These are phyloP conservation scores for Poeciliopsis infans DNA, from an alignment of 2,797 vertebrate species.

Conservation along the genomic window DNA sequence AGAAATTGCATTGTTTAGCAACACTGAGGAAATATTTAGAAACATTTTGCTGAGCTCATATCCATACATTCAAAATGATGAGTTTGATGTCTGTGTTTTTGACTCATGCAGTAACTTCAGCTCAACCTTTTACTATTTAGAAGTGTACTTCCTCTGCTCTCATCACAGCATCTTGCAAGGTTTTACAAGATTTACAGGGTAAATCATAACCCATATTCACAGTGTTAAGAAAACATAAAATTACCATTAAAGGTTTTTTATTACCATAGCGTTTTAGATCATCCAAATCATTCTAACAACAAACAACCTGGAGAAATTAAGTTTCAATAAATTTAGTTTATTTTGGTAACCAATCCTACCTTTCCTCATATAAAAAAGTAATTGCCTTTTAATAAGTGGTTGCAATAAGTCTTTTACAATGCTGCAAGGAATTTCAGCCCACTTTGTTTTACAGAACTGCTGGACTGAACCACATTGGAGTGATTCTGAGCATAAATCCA, in stretches of 20 bases:
- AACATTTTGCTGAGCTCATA: background rate
- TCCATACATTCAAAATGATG: background rate
- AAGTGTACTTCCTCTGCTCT: background rate
- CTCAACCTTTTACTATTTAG: background rate
- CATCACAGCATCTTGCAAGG: background rate
- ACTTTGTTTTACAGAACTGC: background rate
- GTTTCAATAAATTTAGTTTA: background rate
- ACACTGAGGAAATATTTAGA: background rate
- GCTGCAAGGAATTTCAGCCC: background rate
- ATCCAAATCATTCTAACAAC: background rate
- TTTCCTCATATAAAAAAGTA: background rate
- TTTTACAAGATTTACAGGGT: background rate
- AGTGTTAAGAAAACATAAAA: background rate
- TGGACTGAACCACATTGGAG: background rate
- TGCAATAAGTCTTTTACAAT: background rate
- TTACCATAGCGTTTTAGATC: background rate
- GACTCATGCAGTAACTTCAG: background rate
- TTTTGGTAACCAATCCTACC: background rate
- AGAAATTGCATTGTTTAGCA: slow-evolving; percentile 71
- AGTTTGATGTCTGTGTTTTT: background rate
- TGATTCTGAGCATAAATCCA: background rate
- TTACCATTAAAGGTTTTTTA: background rate
- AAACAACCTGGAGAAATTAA: background rate
- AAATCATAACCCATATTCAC: background rate
- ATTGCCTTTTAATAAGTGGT: background rate